Base-by-base conservation (phyloP, 2,113 vertebrate species). In the Neolamprologus caudopunctatus region DNA sequence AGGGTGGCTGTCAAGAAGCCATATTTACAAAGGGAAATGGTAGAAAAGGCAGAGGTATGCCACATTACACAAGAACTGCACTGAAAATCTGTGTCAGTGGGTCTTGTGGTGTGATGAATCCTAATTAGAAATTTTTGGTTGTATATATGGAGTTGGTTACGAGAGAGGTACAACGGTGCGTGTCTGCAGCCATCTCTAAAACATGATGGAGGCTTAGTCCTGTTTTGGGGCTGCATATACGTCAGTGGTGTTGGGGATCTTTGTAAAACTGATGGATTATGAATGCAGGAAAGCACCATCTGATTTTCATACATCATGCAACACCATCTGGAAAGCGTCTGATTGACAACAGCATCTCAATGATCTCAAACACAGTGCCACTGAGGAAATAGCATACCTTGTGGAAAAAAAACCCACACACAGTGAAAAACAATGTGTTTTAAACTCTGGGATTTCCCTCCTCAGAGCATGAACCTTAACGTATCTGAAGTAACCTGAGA, bases 111-210 rank as follows among this genome's bases (percentile, higher is more conserved):
- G 61, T 37, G 11, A 68, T 68, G 63, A 68, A 68, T 68, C 63
- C 63, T 37, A 68, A 68, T 68, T 21, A 21, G 63, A 40, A 40
- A 40, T 4, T 21, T 40, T 68, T 68, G 63, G 63, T 40, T 40
- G 19, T 40, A 40, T 68, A 40, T 40, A 68, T 68, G 63, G 35
- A 68, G 63, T 37, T 40, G 19, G 35, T 68, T 14, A 21, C 4
- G 63, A 68, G 63, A 40, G 63, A 68, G 33, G 19, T 37, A 37
- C 63, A 21, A 21, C 4, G 4, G 33, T 68, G 33, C 3, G 0
- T 68, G 33, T 68, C 63, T 68, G 31, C 35, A 68, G 63, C 63
- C 33, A 68, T 68, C 33, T 68, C 19, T 68, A 40, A 9, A 68
- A 40, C 63, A 68, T 1, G 35, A 40, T 68, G 19, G 63, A 68